Evolutionary conservation across 2,797 vertebrate species (phyloP), one percentile per base, ranked within the genome.

Genomic region (Nannoperca australis): DNA sequence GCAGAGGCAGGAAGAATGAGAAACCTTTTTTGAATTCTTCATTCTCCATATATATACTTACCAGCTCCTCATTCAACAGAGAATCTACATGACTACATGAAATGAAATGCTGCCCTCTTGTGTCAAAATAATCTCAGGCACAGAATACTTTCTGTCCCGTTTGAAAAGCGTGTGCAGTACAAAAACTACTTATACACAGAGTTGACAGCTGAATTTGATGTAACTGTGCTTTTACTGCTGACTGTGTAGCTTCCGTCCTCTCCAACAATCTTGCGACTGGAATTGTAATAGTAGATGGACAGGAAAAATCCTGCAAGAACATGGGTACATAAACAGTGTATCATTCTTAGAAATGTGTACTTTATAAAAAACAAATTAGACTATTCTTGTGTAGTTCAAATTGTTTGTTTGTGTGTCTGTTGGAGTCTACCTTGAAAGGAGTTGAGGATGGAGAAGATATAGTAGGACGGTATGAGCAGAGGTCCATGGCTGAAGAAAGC

Each of bases 371-470:
- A 4, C 20, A 0, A 53, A 15, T 4, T 3, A 34, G 49, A 22
- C 11, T 7, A 17, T 17, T 34, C 30, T 7, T 10, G 22, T 38
- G 12, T 6, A 34, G 13, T 42, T 55, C 18, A 30, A 17, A 42
- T 0, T 1, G 22, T 1, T 9, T 36, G 9, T 17, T 9, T 36
- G 9, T 17, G 34, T 47, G 24, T 58, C 3, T 12, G 0, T 24
- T 32, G 10, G 9, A 20, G 13, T 79, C 17, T 80, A 93, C 93
- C 91, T 85, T 93, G 91, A 60, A 93, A 89, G 10, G 89, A 87
- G 79, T 95, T 93, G 24, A 93, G 74, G 80, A 93, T 84, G 64
- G 81, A 87, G 62, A 94, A 94, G 59, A 92, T 87, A 36, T 91
- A 94, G 79, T 90, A 92, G 42, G 89, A 90, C 0, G 88, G 7